These are phyloP conservation scores for Lerema accius DNA, from an alignment of 1,140 invertebrate genomes.

Conservation along the genomic window DNA sequence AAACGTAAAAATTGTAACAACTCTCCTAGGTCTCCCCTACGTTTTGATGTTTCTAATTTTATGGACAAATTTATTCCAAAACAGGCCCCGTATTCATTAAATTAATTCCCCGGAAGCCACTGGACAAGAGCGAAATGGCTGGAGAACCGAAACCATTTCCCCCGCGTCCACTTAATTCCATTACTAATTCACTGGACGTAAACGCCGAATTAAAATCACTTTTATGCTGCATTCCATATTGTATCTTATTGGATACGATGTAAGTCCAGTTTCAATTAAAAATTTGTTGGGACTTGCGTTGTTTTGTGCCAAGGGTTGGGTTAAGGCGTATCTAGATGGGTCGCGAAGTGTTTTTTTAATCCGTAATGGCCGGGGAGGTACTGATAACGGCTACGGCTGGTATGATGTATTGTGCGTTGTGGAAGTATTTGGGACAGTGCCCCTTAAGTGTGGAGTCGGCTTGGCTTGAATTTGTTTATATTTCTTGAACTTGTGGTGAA, in stretches of 20 bases:
- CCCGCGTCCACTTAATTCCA: slow-evolving; percentile 62
- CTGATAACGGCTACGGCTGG: slow-evolving; percentile 52
- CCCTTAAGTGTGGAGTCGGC: slow-evolving; percentile 27
- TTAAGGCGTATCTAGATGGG: slow-evolving; percentile 49
- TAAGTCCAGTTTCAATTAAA: slow-evolving; percentile 27
- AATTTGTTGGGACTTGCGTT: slow-evolving; percentile 21
- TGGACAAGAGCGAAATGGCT: slow-evolving; percentile 35
- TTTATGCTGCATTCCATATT: slow-evolving; percentile 35
- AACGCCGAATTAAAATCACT: slow-evolving; percentile 58
- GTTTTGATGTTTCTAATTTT: neutral
- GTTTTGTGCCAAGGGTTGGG: slow-evolving; percentile 24
- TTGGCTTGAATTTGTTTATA: slow-evolving; percentile 4
- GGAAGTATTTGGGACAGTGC: slow-evolving; percentile 38
- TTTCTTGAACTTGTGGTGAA: too few species aligned
- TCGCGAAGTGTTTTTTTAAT: slow-evolving; percentile 63
- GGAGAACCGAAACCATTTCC: slow-evolving; percentile 48
- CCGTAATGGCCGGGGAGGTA: slow-evolving; percentile 52
- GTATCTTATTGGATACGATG: slow-evolving; percentile 5
- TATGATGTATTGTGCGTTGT: slow-evolving; percentile 51
- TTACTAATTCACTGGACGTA: slow-evolving; percentile 67
- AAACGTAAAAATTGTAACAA: too few species aligned
- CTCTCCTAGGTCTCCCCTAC: too few species aligned
- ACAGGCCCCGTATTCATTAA: slow-evolving; percentile 44
- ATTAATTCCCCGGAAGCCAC: slow-evolving; percentile 58
- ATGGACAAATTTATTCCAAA: slow-evolving; percentile 34